These are phyloP conservation scores for Aurelia sp. DNA, from an alignment of 30 jellyfish, hydroid and myxozoan genomes.

Conservation along the genomic window DNA sequence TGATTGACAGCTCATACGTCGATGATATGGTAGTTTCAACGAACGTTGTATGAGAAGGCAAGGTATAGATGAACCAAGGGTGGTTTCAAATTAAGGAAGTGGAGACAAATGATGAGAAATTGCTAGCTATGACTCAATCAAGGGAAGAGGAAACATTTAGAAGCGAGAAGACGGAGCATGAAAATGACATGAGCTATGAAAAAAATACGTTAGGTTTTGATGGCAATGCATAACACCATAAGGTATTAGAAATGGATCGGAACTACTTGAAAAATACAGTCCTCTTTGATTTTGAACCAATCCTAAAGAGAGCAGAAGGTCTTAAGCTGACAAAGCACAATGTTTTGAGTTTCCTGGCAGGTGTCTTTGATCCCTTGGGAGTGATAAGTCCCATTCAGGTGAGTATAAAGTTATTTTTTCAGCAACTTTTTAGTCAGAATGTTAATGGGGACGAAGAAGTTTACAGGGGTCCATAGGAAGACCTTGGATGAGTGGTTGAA, in stretches of 20 bases:
- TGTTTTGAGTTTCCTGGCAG: conserved; percentile 22
- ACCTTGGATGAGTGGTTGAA: conserved; percentile 7
- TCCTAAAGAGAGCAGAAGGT: background rate
- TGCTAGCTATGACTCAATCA: background rate
- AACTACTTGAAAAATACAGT: too few relatives aligned
- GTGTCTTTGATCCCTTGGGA: conserved; percentile 43
- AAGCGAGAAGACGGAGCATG: conserved; percentile 1
- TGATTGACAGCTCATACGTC: too few relatives aligned
- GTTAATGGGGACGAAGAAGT: conserved; percentile 19
- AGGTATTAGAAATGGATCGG: too few relatives aligned
- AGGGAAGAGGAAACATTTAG: conserved; percentile 11
- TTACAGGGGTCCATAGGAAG: conserved; percentile 12
- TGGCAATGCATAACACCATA: too few relatives aligned
- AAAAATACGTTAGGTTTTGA: conserved; percentile 3
- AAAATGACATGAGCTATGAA: conserved; percentile 10
- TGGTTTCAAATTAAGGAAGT: conserved; percentile 11
- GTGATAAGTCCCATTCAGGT: conserved; percentile 15
- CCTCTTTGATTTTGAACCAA: too few relatives aligned
- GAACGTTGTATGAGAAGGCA: too few relatives aligned
- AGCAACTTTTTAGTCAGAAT: conserved; percentile 12
- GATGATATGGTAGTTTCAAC: too few relatives aligned
- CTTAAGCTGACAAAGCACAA: conserved; percentile 13
- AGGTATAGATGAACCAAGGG: too few relatives aligned
- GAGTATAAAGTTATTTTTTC: conserved; percentile 1
- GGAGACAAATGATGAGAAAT: conserved; percentile 3